phyloP scores from a whole-genome alignment of 2,797 vertebrate genomes.

The Lithobates sylvaticus region DNA sequence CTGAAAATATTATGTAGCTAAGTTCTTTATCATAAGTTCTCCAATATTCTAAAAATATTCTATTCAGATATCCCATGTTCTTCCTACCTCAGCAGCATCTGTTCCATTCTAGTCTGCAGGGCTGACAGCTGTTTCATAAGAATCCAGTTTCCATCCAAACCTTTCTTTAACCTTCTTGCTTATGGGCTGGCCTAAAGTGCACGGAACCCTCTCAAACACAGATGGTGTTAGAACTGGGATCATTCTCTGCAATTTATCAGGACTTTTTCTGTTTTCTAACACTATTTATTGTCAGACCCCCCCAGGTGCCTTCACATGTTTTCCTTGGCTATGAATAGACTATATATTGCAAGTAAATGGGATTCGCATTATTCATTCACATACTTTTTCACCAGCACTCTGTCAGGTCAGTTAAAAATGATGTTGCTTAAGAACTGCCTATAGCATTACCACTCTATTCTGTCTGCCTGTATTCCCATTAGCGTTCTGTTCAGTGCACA shows the following conservation, averaged over 20 bases:
- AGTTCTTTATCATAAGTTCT: neutral
- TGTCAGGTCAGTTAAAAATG: constrained; percentile 55
- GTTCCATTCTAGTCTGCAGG: constrained; percentile 22
- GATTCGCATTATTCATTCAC: constrained; percentile 43
- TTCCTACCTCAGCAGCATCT: constrained; percentile 41
- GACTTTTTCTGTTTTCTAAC: constrained; percentile 40
- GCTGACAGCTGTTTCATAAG: constrained; percentile 47
- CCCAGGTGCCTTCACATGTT: constrained; percentile 38
- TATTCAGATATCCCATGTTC: constrained; percentile 12
- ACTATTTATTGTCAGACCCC: constrained; percentile 38
- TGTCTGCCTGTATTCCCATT: constrained; percentile 53
- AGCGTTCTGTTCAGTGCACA: constrained; percentile 41
- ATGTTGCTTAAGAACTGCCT: constrained; percentile 54
- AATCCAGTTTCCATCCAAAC: constrained; percentile 34
- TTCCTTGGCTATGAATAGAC: constrained; percentile 29
- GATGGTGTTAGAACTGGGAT: constrained; percentile 6
- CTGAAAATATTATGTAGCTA: neutral
- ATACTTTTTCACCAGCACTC: constrained; percentile 30
- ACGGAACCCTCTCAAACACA: constrained; percentile 23
- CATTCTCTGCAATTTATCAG: constrained; percentile 33
- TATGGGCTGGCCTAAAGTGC: constrained; percentile 23
- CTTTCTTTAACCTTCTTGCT: constrained; percentile 47
- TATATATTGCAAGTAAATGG: constrained; percentile 48
- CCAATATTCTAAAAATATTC: constrained; percentile 9
- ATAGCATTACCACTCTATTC: constrained; percentile 41